These are phyloP conservation scores for Mustela lutreola DNA, from an alignment of 2,113 vertebrate genomes.

Conservation along the genomic window DNA sequence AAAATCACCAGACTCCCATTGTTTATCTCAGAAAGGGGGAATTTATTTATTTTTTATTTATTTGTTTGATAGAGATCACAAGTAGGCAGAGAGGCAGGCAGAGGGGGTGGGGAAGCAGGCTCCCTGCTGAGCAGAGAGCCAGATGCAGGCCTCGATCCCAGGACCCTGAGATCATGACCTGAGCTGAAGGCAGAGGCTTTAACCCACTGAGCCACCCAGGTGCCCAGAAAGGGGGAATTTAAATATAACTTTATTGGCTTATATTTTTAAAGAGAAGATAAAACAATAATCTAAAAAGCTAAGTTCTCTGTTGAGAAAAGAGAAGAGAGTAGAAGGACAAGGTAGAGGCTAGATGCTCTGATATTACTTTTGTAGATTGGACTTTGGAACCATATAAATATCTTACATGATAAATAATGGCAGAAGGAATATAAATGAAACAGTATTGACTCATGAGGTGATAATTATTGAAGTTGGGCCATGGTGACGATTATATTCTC, in stretches of 20 bases:
- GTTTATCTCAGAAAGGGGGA: neutral
- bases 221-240: neutral
- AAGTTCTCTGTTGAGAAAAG: neutral
- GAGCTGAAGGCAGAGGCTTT: no score
- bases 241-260: neutral
- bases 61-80: no score
- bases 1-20: neutral
- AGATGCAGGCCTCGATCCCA: no score
- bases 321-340: neutral
- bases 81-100: no score
- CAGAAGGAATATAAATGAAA: neutral
- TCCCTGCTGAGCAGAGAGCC: no score
- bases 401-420: neutral
- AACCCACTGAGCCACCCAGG: no score
- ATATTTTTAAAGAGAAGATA: neutral
- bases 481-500: neutral
- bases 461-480: neutral
- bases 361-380: neutral
- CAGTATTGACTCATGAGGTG: neutral
- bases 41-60: neutral
- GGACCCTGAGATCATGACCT: no score
- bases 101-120: no score
- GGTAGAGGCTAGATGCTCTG: neutral
- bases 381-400: neutral
- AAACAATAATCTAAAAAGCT: neutral